Conservation (phyloP, 2,797 vertebrate species). For the Sebastes oblongus region DNA sequence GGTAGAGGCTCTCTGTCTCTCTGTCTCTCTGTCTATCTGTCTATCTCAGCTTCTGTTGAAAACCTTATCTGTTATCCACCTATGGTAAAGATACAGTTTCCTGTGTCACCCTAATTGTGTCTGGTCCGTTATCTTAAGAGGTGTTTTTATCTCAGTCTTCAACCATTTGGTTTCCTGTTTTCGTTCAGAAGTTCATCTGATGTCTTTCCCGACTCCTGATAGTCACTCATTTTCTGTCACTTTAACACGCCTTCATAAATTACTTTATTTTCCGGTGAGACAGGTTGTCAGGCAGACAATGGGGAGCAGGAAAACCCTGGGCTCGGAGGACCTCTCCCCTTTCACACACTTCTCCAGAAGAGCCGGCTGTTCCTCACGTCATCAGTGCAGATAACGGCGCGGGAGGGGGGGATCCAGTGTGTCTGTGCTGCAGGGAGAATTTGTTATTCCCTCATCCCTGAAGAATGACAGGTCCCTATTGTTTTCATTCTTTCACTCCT, state of each 20-base stretch:
- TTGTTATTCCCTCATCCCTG: slow-evolving; percentile 77
- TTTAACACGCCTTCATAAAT: slow-evolving; percentile 72
- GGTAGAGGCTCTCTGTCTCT: background rate
- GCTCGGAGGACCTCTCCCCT: slow-evolving; percentile 73
- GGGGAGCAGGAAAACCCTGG: slow-evolving; percentile 77
- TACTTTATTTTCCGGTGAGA: slow-evolving; percentile 65
- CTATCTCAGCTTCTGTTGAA: background rate
- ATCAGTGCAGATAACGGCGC: slow-evolving; percentile 54
- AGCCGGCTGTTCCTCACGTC: slow-evolving; percentile 68
- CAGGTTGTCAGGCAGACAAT: slow-evolving; percentile 80
- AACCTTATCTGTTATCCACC: slow-evolving; percentile 15
- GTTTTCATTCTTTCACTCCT: slow-evolving; percentile 75
- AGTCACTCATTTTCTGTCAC: slow-evolving; percentile 57
- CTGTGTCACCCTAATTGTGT: slow-evolving; percentile 13
- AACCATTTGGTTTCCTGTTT: slow-evolving; percentile 73
- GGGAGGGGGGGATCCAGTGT: slow-evolving; percentile 51
- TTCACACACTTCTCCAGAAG: slow-evolving; percentile 68
- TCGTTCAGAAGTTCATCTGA: slow-evolving; percentile 55
- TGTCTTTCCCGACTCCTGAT: slow-evolving; percentile 28
- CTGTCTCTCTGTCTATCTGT: no score
- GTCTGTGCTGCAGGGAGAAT: slow-evolving; percentile 61
- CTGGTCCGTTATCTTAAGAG: slow-evolving; percentile 44
- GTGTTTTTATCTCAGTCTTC: slow-evolving; percentile 45
- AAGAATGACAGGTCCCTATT: slow-evolving; percentile 83
- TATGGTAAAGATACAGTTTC: slow-evolving; percentile 11